Evolutionary conservation across 2,888 invertebrate genomes (phyloP).

Genomic region (Nomada fucata): DNA sequence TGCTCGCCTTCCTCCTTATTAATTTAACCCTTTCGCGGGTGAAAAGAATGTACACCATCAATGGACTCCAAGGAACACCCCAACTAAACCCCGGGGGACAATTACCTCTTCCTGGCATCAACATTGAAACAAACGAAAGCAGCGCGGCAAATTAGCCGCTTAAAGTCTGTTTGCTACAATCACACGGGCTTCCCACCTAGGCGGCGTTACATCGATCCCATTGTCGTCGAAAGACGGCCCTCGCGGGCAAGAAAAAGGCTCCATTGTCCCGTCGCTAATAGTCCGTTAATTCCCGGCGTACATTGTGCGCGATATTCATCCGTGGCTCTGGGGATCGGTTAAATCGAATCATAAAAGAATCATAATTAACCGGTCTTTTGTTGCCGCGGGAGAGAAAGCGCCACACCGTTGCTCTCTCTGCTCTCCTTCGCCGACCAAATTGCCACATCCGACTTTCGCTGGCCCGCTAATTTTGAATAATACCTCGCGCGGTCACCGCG

Average conservation of each 20-base stretch:
- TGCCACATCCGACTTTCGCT: constrained; percentile 77
- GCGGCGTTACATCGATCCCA: constrained; percentile 55
- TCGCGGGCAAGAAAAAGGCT: constrained; percentile 63
- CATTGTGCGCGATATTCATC: constrained; percentile 81
- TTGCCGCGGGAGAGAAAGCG: constrained; percentile 66
- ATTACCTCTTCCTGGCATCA: background rate
- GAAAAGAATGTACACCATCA: background rate
- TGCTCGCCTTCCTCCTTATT: no score
- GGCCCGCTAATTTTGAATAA: constrained; percentile 76
- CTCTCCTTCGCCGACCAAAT: constrained; percentile 66
- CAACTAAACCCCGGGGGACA: background rate
- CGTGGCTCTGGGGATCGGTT: constrained; percentile 77
- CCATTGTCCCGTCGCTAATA: constrained; percentile 82
- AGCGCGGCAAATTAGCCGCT: constrained; percentile 1
- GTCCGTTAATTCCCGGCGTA: constrained; percentile 81
- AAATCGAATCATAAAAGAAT: constrained; percentile 84
- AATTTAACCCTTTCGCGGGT: constrained; percentile 5
- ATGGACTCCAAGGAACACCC: background rate
- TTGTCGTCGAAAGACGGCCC: constrained; percentile 51
- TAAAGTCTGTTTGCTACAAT: constrained; percentile 36
- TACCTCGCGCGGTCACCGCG: constrained; percentile 59
- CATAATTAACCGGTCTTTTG: constrained; percentile 83
- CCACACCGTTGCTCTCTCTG: constrained; percentile 58
- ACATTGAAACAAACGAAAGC: constrained; percentile 13
- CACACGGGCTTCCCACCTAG: background rate